Evolutionary conservation across 2,888 invertebrate genomes (phyloP), one percentile per base, ranked within the genome.

Genomic region (Salticus scenicus): DNA sequence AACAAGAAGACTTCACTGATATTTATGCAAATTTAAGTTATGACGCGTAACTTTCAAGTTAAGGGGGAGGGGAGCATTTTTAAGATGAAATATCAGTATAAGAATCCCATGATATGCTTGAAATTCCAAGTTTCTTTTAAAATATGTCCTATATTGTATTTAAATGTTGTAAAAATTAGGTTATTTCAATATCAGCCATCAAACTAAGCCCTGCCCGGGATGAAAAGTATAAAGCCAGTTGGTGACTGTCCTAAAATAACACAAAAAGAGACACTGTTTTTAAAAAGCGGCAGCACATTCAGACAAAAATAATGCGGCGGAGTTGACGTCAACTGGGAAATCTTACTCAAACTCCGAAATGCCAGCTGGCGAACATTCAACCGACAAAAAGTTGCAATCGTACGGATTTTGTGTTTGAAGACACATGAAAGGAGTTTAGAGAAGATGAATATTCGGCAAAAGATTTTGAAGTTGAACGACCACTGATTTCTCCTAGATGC

Each of bases 291-390:
- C 37, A 12, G 57, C 24, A 57, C 57, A 57, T 57, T 57, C 57
- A 57, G 20, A 57, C 57, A 24, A 57, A 20, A 57, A 24, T 24
- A 57, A 57, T 57, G 57, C 57, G 12, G 57, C 47, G 17, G 47
- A 1, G 57, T 24, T 57, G 8, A 17, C 8, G 14, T 8, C 17
- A 8, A 57, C 8, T 12, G 8, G 47, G 4, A 57, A 57, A 57
- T 57, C 57, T 57, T 57, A 57, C 57, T 57, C 57, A 57, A 57
- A 57, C 57, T 1, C 57, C 4, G 24, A 24, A 57, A 57, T 57
- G 57, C 57, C 57, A 57, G 57, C 57, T 57, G 57, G 57, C 57
- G 20, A 24, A 24, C 14, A 24, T 57, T 57, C 57, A 57, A 57
- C 5, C 17, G 14, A 47, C 20, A 57, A 24, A 24, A 57, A 24